Base-by-base conservation (phyloP, 2,888 invertebrate species). In the Heteromurus nitidus region DNA sequence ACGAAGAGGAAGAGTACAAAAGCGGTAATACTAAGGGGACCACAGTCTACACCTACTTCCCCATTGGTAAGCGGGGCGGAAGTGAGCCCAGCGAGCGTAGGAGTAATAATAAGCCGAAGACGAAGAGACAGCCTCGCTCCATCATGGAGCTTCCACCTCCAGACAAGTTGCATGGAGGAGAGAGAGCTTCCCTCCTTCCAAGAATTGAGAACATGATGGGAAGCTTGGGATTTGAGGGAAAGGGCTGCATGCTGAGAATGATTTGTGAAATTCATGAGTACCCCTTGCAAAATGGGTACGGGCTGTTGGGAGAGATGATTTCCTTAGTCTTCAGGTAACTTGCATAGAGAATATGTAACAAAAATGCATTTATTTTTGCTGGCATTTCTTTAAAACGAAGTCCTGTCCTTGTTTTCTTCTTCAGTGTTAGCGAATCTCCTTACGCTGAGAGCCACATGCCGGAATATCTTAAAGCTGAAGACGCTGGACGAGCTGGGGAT, bases 211-310 rank as follows among this genome's bases (percentile, higher is more conserved):
- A 58, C n/a, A 58, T 86, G 31, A 50, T 86, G 31, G 47, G 55
- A 9, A 75, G 79, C 5, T 55, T 86, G 53, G 87, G 87, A 20
- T 79, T 85, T 18, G 70, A 81, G 7, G 86, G 86, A 13, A 69
- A 83, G 20, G 58, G 81, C 0, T 87, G 87, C 65, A 80, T 87
- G 31, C 73, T 87, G 18, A 44, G 87, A 47, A 83, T 85, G 5
- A 84, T 87, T 73, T 87, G 87, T 42, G 87, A 87, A 82, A 82
- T 87, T 36, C 86, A 87, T 65, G 83, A 87, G 60, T 80, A 79
- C 67, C 87, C 86, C 2, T 11, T 86, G 30, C 80, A 81, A 65
- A 28, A 81, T 47, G 85, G 86, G 0, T 87, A 79, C 55, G 87
- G 87, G 2, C 67, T 87, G 11, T 82, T 87, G 50, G 87, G 87